These are phyloP conservation scores for Rhagonycha lutea DNA, from an alignment of 2,888 invertebrate species.

Conservation along the genomic window DNA sequence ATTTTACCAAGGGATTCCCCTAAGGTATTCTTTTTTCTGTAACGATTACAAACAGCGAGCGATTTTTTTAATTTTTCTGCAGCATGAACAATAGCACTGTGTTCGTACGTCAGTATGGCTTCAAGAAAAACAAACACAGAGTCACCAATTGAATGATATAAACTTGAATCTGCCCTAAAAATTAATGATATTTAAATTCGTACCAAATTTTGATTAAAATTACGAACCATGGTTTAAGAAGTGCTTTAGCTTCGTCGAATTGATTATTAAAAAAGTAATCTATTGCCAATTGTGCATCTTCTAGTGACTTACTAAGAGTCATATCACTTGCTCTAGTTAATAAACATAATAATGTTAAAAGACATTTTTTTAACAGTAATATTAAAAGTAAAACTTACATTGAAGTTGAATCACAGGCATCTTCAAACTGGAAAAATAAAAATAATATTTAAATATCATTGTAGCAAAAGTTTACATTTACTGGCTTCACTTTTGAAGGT, in stretches of 20 bases:
- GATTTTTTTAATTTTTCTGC: slow-evolving; percentile 77
- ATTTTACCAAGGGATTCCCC: slow-evolving; percentile 84
- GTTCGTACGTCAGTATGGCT: slow-evolving; percentile 91
- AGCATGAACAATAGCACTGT: slow-evolving; percentile 73
- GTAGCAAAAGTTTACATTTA: background rate
- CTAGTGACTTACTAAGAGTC: slow-evolving; percentile 71
- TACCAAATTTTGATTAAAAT: background rate
- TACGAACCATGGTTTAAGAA: slow-evolving; percentile 79
- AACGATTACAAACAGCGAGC: slow-evolving; percentile 76
- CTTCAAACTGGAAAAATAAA: slow-evolving; percentile 57
- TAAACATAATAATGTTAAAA: slow-evolving; percentile 10
- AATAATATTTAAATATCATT: background rate
- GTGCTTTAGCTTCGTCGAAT: slow-evolving; percentile 76
- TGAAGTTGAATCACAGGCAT: slow-evolving; percentile 56
- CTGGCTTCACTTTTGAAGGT: too few species aligned
- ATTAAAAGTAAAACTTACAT: slow-evolving; percentile 49
- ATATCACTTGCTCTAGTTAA: slow-evolving; percentile 53
- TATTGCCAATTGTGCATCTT: slow-evolving; percentile 80
- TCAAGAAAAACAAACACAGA: slow-evolving; percentile 89
- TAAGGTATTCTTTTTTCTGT: slow-evolving; percentile 70
- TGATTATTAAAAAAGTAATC: slow-evolving; percentile 91
- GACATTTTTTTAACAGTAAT: background rate
- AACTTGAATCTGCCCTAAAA: slow-evolving; percentile 74
- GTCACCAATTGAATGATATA: slow-evolving; percentile 91
- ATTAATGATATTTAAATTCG: background rate